phyloP scores from a whole-genome alignment of 2,113 vertebrate genomes.

The Corythaixoides concolor region DNA sequence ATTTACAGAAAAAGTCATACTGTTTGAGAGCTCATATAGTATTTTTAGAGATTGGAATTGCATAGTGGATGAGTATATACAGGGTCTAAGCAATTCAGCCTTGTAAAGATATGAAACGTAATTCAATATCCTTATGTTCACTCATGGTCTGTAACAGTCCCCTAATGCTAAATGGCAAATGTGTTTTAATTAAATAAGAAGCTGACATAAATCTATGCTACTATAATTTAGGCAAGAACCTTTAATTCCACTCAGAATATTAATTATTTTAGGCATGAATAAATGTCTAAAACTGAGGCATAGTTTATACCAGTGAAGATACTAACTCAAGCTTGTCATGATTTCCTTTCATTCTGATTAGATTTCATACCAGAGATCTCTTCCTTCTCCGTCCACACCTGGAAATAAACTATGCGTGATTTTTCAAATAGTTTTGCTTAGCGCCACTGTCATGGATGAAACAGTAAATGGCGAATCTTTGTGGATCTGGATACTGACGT shows the following conservation, averaged over 20 bases:
- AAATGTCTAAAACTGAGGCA: neutral
- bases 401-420: neutral
- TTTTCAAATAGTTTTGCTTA: neutral
- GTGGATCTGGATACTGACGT: neutral
- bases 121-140: neutral
- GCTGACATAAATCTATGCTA: neutral
- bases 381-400: neutral
- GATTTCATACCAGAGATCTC: neutral
- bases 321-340: neutral
- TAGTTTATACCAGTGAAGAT: neutral
- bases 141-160: neutral
- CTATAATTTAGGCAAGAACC: neutral
- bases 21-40: neutral
- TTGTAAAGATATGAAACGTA: neutral
- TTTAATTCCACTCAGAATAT: neutral
- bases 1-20: neutral
- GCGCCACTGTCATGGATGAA: rapidly evolving
- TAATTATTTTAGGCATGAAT: neutral
- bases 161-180: neutral
- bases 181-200: neutral
- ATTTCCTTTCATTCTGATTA: neutral
- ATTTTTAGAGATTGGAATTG: neutral
- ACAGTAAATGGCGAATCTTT: neutral
- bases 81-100: neutral
- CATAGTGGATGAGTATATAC: neutral